Base-by-base conservation (phyloP, 2,888 invertebrate genomes). In the Tinea pellionella region DNA sequence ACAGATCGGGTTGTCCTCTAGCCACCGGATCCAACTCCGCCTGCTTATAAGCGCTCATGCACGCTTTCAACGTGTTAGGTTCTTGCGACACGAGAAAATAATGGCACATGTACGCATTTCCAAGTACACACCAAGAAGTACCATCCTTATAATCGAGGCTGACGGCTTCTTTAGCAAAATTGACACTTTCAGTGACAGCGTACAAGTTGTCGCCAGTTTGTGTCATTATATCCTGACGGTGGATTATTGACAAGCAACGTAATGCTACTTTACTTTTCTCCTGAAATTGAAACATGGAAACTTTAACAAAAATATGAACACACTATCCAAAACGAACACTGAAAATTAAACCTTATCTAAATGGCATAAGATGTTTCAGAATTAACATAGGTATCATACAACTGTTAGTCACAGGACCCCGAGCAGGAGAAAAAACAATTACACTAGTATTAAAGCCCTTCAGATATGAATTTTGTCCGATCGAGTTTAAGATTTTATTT, bases 161-260 rank as follows among this genome's bases (percentile, higher is more conserved):
- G 0, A 96, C 92, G 0, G 96, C 95, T 69, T 95, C 94, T 73
- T 93, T 94, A 0, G 96, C 96, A 66, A 92, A 89, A 59, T 90
- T 90, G 0, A 96, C 90, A 63, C 95, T 94, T 66, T 90, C 89
- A 61, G 92, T 86, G 13, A 95, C 89, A 65, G 91, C 90, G 43
- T 6, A n/a, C 4, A 18, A 18, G 53, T 19, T 24, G 11, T 47
- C 47, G 9, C 89, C 86, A 0, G 75, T 71, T 32, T 85, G 83
- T 51, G 80, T n/a, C 15, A 47, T 74, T 29, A 75, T 67, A 67
- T 93, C 89, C 76, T 95, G 94, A 16, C 96, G 88, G 15, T 93
- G 78, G 24, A 95, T 90, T 85, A 96, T 95, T 1, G 96, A 96
- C 43, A 96, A 86, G 71, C 93, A 94, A 60, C 96, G 88, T 47